Conservation (phyloP, 2,888 invertebrate species). For the Cephonodes hylas region DNA sequence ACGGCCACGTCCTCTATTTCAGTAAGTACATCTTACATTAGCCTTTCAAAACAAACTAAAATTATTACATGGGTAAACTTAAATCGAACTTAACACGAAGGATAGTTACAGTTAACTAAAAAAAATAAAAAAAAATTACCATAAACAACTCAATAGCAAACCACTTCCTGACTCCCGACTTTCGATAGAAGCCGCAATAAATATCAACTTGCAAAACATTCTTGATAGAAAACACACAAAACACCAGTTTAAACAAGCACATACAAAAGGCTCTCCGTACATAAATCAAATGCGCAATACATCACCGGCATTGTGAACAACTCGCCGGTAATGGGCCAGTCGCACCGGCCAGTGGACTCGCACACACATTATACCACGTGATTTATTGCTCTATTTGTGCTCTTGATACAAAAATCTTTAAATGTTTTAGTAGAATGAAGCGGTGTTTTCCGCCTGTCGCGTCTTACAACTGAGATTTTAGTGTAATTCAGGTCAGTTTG, state of each 20-base stretch:
- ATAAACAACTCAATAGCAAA: neutral
- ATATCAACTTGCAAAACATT: neutral
- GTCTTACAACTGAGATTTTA: neutral
- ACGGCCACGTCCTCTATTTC: too few relatives aligned
- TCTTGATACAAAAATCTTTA: constrained; percentile 7
- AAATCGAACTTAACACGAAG: neutral
- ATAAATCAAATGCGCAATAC: constrained; percentile 49
- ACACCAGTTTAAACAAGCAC: constrained; percentile 1
- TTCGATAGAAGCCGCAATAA: neutral
- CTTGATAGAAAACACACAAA: constrained; percentile 4
- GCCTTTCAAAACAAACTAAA: too few relatives aligned
- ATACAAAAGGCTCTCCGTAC: constrained; percentile 14
- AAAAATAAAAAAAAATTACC: neutral
- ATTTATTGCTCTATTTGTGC: constrained; percentile 9
- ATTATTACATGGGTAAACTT: too few relatives aligned
- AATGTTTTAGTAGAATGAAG: constrained; percentile 4
- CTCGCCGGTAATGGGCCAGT: constrained; percentile 42
- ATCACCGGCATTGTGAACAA: constrained; percentile 41
- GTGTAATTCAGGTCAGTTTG: neutral
- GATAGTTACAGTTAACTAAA: neutral
- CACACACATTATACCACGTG: neutral
- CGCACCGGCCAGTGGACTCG: constrained; percentile 24
- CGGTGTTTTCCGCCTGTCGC: constrained; percentile 1
- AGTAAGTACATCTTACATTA: too few relatives aligned
- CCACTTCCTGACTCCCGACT: neutral